Conservation (phyloP, 92 coral and sea anemone species). For the Phenganax stokvisi region DNA sequence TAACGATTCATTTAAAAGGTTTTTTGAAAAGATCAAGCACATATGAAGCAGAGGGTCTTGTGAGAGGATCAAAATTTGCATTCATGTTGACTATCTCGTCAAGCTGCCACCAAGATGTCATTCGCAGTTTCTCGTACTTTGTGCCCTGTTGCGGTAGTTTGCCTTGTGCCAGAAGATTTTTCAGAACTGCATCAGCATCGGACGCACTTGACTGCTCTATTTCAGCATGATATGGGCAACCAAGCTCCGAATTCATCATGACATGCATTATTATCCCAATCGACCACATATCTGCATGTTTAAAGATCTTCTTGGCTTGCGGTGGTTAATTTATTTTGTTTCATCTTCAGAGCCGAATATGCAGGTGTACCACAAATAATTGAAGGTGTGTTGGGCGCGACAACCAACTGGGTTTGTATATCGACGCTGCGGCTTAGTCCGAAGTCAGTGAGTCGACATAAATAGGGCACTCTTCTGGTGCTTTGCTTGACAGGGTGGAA, state of each 20-base stretch:
- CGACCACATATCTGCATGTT: constrained; percentile 48
- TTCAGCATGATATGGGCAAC: constrained; percentile 18
- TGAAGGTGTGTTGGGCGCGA: constrained; percentile 35
- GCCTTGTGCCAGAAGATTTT: constrained; percentile 1
- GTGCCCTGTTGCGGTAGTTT: constrained; percentile 23
- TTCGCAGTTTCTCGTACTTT: constrained; percentile 7
- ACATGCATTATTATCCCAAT: constrained; percentile 37
- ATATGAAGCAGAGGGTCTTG: constrained; percentile 14
- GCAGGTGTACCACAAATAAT: constrained; percentile 41
- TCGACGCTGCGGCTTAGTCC: constrained; percentile 37
- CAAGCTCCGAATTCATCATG: constrained; percentile 34
- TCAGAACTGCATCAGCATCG: neutral
- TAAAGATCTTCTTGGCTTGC: constrained; percentile 44
- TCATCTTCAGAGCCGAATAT: constrained; percentile 42
- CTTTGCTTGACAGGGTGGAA: constrained; percentile 4
- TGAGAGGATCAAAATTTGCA: constrained; percentile 1
- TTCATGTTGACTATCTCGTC: neutral
- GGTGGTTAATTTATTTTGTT: constrained; percentile 2
- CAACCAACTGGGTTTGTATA: constrained; percentile 35
- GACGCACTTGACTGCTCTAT: constrained; percentile 1
- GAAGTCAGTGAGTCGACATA: constrained; percentile 47
- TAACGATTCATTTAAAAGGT: neutral
- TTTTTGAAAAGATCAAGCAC: neutral
- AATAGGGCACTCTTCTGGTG: constrained; percentile 38
- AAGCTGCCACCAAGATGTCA: constrained; percentile 23